A percentile compares a stretch with the other conserved stretches of the same genome.
These are phyloP conservation scores for Dermatemys mawii DNA, from an alignment of 2,113 vertebrate species.

Conservation along the genomic window DNA sequence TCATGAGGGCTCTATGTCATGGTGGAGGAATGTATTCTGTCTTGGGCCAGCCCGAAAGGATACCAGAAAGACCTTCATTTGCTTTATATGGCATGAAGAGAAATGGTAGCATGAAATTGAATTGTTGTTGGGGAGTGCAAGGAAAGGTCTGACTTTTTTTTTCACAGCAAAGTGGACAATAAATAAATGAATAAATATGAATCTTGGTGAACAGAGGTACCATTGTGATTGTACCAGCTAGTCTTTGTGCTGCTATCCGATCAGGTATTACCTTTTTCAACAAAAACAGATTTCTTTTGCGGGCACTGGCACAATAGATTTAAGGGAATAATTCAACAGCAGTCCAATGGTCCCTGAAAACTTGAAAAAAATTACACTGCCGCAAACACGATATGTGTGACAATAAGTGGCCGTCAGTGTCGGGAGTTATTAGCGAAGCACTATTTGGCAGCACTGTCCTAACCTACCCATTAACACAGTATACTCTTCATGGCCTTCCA, in stretches of 20 bases:
- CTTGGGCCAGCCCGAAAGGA: not conserved
- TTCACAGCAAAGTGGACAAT: not conserved
- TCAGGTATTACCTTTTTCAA: not conserved
- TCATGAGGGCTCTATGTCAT: not conserved
- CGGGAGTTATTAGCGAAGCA: not conserved
- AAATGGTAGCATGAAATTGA: not conserved
- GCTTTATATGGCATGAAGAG: not conserved
- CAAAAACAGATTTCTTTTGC: not conserved
- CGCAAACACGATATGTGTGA: conserved; percentile 11
- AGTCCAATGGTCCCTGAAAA: conserved; percentile 21
- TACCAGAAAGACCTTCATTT: not conserved
- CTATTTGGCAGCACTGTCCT: not conserved
- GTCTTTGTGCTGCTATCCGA: not conserved
- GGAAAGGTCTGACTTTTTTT: not conserved
- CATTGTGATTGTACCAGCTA: not conserved
- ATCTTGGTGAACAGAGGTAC: not conserved
- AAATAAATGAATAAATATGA: not conserved
- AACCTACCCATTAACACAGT: not conserved
- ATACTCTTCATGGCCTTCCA: not conserved
- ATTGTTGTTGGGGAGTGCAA: conserved; percentile 1
- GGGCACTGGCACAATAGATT: not conserved
- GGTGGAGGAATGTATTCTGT: not conserved
- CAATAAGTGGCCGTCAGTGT: conserved; percentile 9
- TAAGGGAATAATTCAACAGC: conserved; percentile 1
- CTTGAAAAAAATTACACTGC: conserved; percentile 25